Evolutionary conservation across 2,888 invertebrate species (phyloP).

Genomic region (Cheilosia pagana): DNA sequence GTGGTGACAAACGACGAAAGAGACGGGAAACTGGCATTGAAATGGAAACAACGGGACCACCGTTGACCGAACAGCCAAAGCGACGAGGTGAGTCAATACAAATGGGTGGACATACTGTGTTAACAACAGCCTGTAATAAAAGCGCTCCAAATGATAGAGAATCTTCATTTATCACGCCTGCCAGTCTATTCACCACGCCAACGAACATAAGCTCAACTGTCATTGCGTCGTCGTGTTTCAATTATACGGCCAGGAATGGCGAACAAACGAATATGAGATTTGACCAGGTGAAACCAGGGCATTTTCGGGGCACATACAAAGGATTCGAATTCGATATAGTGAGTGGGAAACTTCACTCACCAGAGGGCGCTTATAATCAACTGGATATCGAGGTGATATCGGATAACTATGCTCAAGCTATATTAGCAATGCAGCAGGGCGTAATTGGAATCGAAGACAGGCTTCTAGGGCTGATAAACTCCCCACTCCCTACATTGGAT

Average conservation of each 20-base stretch:
- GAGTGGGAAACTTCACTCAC: constrained; percentile 25
- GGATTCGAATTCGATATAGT: constrained; percentile 38
- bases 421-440: constrained; percentile 54
- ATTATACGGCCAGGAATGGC: constrained; percentile 47
- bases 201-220: constrained; percentile 19
- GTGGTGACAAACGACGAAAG: neutral
- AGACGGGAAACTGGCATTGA: constrained; percentile 27
- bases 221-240: constrained; percentile 56
- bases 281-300: constrained; percentile 35
- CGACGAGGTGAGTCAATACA: constrained; percentile 19
- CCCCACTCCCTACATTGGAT: neutral
- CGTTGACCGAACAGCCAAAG: constrained; percentile 47
- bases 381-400: constrained; percentile 42
- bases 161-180: constrained; percentile 31
- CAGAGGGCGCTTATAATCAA: constrained; percentile 20
- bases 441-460: constrained; percentile 27
- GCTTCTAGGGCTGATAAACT: neutral
- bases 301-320: constrained; percentile 32
- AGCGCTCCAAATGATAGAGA: neutral
- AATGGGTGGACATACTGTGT: constrained; percentile 6
- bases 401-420: constrained; percentile 48
- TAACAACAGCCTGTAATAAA: neutral
- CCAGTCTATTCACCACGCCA: constrained; percentile 20
- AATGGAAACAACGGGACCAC: constrained; percentile 34
- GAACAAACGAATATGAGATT: constrained; percentile 46